Evolutionary conservation across 2,113 vertebrate species (phyloP), one percentile per base, ranked within the genome.

Genomic region (Anser brachyrhynchus): DNA sequence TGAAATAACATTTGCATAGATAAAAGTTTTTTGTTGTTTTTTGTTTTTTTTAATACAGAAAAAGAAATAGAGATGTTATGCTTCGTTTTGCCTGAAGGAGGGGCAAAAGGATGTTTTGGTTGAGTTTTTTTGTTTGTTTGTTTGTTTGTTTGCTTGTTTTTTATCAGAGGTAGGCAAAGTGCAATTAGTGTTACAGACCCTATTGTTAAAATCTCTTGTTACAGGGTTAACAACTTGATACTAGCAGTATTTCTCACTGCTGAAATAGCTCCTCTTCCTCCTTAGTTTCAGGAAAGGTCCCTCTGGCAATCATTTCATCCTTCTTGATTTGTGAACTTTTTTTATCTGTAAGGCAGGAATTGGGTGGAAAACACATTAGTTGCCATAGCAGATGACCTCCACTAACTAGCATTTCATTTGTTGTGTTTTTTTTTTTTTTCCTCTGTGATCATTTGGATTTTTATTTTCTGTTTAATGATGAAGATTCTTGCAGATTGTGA

Each of bases 1-100:
- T 44, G 0, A 19, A 77, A 37, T 21, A 31, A 5, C 9, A 8
- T 84, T 66, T 77, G 10, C 2, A 6, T 15, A n/a, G 6, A 2
- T 65, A 11, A 52, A 25, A 64, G 66, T 44, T 44, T 18, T 44
- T 18, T 44, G 18, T 44, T 20, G 9, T 20, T 46, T 46, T 20
- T 20, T 46, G 35, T 10, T 20, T 19, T 39, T 44, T 61, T 12
- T 39, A 81, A 18, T 15, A 22, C 0, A 1, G 25, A 14, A 49
- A 31, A 25, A 51, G 11, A 15, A 74, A 70, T 52, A 9, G 5
- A 19, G 1, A 6, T 66, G 7, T 0, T 1, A 15, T 43, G 82
- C 8, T 78, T 21, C 10, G 5, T 49, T 75, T 90, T 43, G 19
- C 26, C 29, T 74, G 62, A 65, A 65, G 26, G 39, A 65, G 39